These are phyloP conservation scores for Rhopalosiphum padi DNA, from an alignment of 1,140 invertebrate genomes.

Conservation along the genomic window DNA sequence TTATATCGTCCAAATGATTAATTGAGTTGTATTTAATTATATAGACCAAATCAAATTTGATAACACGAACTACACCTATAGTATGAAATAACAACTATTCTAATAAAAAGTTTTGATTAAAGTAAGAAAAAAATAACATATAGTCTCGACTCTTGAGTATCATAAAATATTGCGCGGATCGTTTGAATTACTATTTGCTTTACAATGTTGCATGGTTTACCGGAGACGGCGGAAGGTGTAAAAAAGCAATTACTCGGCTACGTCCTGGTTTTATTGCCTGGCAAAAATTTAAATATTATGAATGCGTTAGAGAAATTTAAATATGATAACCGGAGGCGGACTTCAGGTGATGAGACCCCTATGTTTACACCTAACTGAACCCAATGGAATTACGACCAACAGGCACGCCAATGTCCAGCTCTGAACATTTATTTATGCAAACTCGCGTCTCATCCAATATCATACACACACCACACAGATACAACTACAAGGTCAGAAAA, in stretches of 20 bases:
- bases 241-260: slow-evolving; percentile 45
- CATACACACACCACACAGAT: not conserved
- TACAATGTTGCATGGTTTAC: not conserved
- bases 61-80: not conserved
- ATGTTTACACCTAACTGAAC: slow-evolving; percentile 21
- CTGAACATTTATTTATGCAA: slow-evolving; percentile 34
- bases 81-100: not conserved
- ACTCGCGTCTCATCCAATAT: not conserved
- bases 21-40: not conserved
- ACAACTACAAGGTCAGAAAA: not conserved
- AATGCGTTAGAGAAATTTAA: slow-evolving; percentile 45
- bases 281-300: slow-evolving; percentile 38
- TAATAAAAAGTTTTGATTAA: not conserved
- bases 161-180: not conserved
- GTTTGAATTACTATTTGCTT: not conserved
- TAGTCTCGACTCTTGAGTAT: not conserved
- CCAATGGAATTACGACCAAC: slow-evolving; percentile 32
- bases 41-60: not conserved
- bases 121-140: not conserved
- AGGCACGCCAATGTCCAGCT: slow-evolving; percentile 38
- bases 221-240: not conserved
- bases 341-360: slow-evolving; percentile 45
- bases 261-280: not conserved
- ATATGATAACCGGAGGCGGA: slow-evolving; percentile 30
- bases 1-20: not conserved